These are phyloP conservation scores for Brachionus rubens DNA, from an alignment of 1,140 invertebrate genomes.

Conservation along the genomic window DNA sequence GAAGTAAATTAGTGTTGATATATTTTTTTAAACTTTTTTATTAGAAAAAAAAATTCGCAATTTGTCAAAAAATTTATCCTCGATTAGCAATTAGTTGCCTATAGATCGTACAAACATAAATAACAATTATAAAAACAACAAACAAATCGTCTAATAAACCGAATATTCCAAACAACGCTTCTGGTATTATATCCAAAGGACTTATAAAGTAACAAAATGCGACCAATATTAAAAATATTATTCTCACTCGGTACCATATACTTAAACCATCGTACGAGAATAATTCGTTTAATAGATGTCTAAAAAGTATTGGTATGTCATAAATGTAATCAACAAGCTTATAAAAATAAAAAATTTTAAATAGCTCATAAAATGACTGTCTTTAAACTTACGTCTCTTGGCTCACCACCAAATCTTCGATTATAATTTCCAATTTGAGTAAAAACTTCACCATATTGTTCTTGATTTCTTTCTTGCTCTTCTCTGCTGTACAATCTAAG, in stretches of 20 bases:
- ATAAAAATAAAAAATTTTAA: neutral
- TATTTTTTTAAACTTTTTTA: too few species aligned
- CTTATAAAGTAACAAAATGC: constrained; percentile 35
- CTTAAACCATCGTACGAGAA: constrained; percentile 25
- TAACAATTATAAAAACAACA: constrained; percentile 14
- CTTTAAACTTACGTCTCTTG: neutral
- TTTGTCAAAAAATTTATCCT: too few species aligned
- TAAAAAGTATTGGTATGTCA: constrained; percentile 40
- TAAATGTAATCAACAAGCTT: constrained; percentile 41
- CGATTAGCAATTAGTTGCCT: constrained; percentile 26
- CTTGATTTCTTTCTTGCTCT: neutral
- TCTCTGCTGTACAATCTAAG: neutral
- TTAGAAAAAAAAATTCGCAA: too few species aligned
- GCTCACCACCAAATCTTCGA: constrained; percentile 33
- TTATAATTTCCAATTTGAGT: constrained; percentile 30
- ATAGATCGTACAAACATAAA: constrained; percentile 31
- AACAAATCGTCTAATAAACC: constrained; percentile 44
- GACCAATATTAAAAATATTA: neutral
- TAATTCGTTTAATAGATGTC: constrained; percentile 33
- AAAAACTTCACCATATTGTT: neutral
- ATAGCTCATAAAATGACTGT: neutral
- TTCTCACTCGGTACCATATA: constrained; percentile 28
- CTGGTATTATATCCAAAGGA: constrained; percentile 47
- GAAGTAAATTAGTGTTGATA: too few species aligned
- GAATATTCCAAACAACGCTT: constrained; percentile 45